A percentile compares a stretch with the other conserved stretches of the same genome.
These are phyloP conservation scores for Mobula hypostoma DNA, from an alignment of 2,113 vertebrate species.

Conservation along the genomic window DNA sequence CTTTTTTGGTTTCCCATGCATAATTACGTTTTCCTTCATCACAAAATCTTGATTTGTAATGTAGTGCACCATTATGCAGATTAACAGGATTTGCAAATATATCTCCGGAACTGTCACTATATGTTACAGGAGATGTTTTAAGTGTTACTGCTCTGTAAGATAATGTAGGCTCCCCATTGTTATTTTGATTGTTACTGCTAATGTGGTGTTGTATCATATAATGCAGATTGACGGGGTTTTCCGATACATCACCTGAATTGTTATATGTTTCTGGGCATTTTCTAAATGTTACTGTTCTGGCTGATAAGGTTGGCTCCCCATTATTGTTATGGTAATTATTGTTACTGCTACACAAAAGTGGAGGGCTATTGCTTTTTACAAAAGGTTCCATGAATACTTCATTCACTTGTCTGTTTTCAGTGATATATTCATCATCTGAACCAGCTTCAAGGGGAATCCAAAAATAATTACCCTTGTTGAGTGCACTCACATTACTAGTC, in stretches of 20 bases:
- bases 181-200: no score
- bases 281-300: background rate
- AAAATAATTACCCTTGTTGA: slow-evolving; percentile 39
- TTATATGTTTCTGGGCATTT: background rate
- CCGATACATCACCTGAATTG: slow-evolving; percentile 17
- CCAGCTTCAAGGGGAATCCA: slow-evolving; percentile 38
- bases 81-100: background rate
- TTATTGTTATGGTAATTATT: background rate
- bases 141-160: background rate
- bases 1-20: slow-evolving; percentile 12
- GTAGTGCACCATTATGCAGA: background rate
- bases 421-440: slow-evolving; percentile 41
- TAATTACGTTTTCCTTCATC: background rate
- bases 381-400: background rate
- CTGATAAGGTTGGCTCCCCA: background rate
- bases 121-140: background rate
- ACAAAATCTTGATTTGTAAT: background rate
- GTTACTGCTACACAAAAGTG: background rate
- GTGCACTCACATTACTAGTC: background rate
- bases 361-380: background rate
- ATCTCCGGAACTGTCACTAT: slow-evolving; percentile 25
- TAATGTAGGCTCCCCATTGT: background rate
- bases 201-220: background rate
- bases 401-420: slow-evolving; percentile 1
- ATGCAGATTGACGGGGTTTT: background rate